Evolutionary conservation across 2,113 vertebrate species (phyloP).

Genomic region (Pholis gunnellus): DNA sequence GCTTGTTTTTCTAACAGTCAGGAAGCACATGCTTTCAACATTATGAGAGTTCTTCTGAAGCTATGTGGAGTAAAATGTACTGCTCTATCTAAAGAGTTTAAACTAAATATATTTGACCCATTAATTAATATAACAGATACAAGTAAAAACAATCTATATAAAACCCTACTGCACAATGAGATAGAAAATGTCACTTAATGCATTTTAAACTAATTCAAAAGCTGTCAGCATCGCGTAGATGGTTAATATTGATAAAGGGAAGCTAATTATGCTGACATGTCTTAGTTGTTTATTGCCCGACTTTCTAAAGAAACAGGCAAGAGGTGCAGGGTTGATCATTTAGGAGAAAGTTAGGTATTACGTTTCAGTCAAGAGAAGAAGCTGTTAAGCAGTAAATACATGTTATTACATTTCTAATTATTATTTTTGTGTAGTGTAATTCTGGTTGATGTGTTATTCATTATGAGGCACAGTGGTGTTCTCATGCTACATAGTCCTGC

Average conservation of each 20-base stretch:
- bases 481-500: neutral
- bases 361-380: constrained; percentile 16
- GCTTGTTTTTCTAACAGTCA: constrained; percentile 63
- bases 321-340: constrained; percentile 37
- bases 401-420: neutral
- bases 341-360: constrained; percentile 47
- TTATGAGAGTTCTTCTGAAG: constrained; percentile 27
- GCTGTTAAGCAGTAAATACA: constrained; percentile 16
- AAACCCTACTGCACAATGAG: neutral
- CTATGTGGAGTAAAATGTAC: constrained; percentile 13
- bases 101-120: constrained; percentile 8
- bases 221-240: neutral
- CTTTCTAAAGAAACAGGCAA: neutral
- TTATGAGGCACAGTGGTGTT: constrained; percentile 81
- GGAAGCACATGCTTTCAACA: constrained; percentile 40
- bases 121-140: neutral
- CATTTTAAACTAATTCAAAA: neutral
- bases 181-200: neutral
- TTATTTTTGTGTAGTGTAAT: constrained; percentile 6
- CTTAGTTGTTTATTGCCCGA: neutral
- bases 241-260: constrained; percentile 5
- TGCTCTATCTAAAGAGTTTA: neutral
- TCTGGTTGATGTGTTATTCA: constrained; percentile 73
- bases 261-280: constrained; percentile 41
- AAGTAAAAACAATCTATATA: neutral